phyloP scores from a whole-genome alignment of 2,888 invertebrate genomes.

The Harmothoe impar region DNA sequence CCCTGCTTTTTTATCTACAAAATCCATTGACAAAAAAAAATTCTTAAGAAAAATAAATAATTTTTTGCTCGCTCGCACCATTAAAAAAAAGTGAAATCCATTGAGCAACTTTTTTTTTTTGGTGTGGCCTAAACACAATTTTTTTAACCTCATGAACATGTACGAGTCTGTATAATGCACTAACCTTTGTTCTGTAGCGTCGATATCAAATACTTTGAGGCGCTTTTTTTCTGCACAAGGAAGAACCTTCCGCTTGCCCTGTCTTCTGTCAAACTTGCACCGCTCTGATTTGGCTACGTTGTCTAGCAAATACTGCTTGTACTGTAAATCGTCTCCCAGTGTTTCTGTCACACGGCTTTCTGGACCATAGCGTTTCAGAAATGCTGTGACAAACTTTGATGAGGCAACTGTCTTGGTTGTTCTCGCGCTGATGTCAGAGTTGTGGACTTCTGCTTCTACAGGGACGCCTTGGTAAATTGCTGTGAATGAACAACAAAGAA shows the following conservation, averaged over 20 bases:
- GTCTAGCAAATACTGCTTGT: constrained; percentile 53
- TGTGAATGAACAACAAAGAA: not conserved
- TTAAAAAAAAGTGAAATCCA: too few species aligned
- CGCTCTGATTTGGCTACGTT: not conserved
- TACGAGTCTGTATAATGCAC: too few species aligned
- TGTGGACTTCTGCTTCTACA: constrained; percentile 7
- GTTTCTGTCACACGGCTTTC: not conserved
- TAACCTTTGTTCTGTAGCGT: constrained; percentile 66
- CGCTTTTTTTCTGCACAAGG: constrained; percentile 66
- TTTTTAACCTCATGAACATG: too few species aligned
- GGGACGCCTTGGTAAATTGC: constrained; percentile 8
- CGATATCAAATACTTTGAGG: constrained; percentile 67
- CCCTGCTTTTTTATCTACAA: too few species aligned
- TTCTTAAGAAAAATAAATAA: too few species aligned
- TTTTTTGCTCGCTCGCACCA: too few species aligned
- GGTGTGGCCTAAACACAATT: too few species aligned
- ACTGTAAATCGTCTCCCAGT: constrained; percentile 10
- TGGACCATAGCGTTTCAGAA: not conserved
- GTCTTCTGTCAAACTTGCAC: not conserved
- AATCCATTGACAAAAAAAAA: too few species aligned
- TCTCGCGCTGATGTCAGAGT: not conserved
- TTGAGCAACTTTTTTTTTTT: too few species aligned
- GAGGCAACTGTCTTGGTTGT: not conserved
- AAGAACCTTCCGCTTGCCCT: constrained; percentile 46
- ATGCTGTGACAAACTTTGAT: not conserved